Conservation (phyloP, 2,113 vertebrate genomes). For the Turnix velox region DNA sequence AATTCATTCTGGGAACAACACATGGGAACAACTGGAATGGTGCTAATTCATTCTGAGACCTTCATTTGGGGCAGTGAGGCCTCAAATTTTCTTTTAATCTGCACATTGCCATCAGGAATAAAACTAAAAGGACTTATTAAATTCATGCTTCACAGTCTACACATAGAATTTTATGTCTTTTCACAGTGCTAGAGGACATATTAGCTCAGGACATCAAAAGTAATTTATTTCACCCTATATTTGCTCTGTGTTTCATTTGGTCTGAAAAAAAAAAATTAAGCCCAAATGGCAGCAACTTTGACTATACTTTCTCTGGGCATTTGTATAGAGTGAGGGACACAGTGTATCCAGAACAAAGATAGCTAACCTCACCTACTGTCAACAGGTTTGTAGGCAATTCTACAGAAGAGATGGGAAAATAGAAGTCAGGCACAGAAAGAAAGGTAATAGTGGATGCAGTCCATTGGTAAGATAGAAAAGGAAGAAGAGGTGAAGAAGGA, state of each 20-base stretch:
- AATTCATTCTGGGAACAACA: constrained; percentile 1
- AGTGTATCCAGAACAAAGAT: not conserved
- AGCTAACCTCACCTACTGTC: not conserved
- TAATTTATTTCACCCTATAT: not conserved
- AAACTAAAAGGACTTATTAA: not conserved
- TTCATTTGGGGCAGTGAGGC: not conserved
- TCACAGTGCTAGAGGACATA: not conserved
- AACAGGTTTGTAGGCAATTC: not conserved
- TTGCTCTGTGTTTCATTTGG: not conserved
- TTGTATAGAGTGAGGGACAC: not conserved
- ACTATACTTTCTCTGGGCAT: not conserved
- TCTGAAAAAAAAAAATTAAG: not conserved
- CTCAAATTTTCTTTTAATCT: not conserved
- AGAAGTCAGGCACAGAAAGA: not conserved
- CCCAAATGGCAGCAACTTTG: not conserved
- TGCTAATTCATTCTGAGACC: not conserved
- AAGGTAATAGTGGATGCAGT: not conserved
- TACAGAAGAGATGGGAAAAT: not conserved
- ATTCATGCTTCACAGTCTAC: constrained; percentile 2
- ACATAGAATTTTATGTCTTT: not conserved
- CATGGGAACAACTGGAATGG: not conserved
- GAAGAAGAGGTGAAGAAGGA: not conserved
- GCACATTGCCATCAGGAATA: not conserved
- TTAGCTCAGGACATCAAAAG: not conserved
- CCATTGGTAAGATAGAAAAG: not conserved